Evolutionary conservation across 2,888 invertebrate genomes (phyloP), one percentile per base, ranked within the genome.

Genomic region (Ochropleura leucogaster): DNA sequence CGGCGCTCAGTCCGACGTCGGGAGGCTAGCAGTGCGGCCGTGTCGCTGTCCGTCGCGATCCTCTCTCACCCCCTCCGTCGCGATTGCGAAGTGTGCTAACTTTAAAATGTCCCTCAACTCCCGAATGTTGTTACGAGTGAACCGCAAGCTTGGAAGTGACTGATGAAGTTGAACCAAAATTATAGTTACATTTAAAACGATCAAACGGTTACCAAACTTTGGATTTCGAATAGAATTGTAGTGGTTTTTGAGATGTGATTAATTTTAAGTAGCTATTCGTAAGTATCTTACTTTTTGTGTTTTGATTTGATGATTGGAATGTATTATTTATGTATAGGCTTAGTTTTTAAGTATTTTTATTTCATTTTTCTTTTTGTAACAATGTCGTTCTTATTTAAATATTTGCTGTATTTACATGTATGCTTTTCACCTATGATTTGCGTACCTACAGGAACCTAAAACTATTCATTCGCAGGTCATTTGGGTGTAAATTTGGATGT

Each of bases 181-280:
- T 89, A 86, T 82, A 72, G 71, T 72, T 70, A 57, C 72, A 75
- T 67, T 72, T 86, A 76, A 59, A 87, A 85, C 84, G 87, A 85
- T 77, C 68, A 68, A 81, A 80, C 74, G 67, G 66, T 83, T 66
- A 87, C 83, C 83, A 87, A 92, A 92, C 91, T 93, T 92, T 92
- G 93, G 92, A 94, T 93, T 93, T 91, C 91, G 90, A 93, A 93
- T 93, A 89, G 87, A 90, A 85, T 86, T 79, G 88, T 93, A 90
- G 91, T 92, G 92, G 89, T 92, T 94, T 85, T 93, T 94, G 95
- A 88, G 91, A 96, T 95, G 95, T 96, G 95, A 95, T 93, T 93
- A 87, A 87, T 87, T 83, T 85, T 85, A 88, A 87, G 77, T 82
- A 90, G 87, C 89, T 87, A 87, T 89, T 91, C 92, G 92, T 92